These are phyloP conservation scores for Gobiocypris rarus DNA, from an alignment of 2,113 vertebrate species.

Conservation along the genomic window DNA sequence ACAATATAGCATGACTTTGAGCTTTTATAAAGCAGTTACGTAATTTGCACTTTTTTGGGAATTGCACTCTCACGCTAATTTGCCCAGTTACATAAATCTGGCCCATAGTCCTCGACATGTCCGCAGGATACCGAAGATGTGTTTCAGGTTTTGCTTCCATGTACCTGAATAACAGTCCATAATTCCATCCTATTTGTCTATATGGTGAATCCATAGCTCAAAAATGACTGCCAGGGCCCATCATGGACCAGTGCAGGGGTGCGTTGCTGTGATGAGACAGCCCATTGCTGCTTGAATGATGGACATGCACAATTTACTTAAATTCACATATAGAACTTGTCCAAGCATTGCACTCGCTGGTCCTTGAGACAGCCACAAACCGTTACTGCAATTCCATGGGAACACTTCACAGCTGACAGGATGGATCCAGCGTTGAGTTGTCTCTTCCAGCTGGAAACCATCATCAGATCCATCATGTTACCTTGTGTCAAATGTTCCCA, in stretches of 20 bases:
- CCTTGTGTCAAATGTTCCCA: background rate
- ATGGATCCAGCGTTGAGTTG: background rate
- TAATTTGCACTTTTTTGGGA: background rate
- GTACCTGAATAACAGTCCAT: background rate
- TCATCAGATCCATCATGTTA: background rate
- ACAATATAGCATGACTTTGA: background rate
- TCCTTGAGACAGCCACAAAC: constrained; percentile 1
- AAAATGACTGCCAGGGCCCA: background rate
- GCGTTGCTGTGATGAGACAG: background rate
- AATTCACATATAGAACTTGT: background rate
- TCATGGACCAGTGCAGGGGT: background rate
- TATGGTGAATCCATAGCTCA: constrained; percentile 5
- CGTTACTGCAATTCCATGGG: background rate
- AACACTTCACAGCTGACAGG: background rate
- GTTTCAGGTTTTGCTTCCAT: background rate
- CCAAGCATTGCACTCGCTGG: background rate
- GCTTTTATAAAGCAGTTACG: background rate
- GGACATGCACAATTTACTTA: constrained; percentile 4
- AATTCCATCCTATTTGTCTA: background rate
- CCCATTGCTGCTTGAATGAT: background rate
- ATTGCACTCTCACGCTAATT: no score
- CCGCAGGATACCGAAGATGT: background rate
- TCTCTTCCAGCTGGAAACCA: background rate
- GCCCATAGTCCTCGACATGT: background rate
- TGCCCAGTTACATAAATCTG: no score